A percentile compares a stretch with the other conserved stretches of the same genome.
phyloP scores from a whole-genome alignment of 2,113 vertebrate genomes.

The Stigmatopora argus region DNA sequence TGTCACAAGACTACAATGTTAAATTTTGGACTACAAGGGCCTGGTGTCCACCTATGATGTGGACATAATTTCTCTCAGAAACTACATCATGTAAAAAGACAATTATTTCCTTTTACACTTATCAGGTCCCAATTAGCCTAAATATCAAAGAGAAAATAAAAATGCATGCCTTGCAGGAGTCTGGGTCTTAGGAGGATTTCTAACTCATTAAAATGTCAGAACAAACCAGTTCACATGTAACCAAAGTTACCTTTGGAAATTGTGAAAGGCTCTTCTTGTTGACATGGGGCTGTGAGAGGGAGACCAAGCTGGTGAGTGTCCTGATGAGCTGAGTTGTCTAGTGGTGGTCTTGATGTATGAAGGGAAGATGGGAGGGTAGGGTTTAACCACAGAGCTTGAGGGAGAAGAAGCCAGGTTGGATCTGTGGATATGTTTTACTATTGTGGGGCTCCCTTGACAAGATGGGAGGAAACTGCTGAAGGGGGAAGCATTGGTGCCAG shows the following conservation, averaged over 20 bases:
- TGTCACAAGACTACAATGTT: too few species aligned
- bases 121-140: too few species aligned
- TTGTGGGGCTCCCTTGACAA: conserved; percentile 64
- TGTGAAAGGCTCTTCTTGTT: conserved; percentile 65
- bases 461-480: conserved; percentile 43
- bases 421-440: conserved; percentile 72
- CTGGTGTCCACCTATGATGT: too few species aligned
- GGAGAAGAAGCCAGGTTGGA: conserved; percentile 37
- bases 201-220: background rate
- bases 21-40: too few species aligned
- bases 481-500: conserved; percentile 1
- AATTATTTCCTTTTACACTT: too few species aligned
- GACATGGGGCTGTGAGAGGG: conserved; percentile 83
- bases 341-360: conserved; percentile 96
- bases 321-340: conserved; percentile 86
- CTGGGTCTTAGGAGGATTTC: too few species aligned
- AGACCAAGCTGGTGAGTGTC: conserved; percentile 78
- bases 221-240: background rate
- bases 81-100: too few species aligned
- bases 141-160: too few species aligned
- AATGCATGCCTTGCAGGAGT: too few species aligned
- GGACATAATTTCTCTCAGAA: too few species aligned
- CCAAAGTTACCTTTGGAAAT: conserved; percentile 54
- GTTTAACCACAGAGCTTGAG: conserved; percentile 64
- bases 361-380: conserved; percentile 80